Conservation (phyloP, 2,888 invertebrate species). For the Epinotia brunnichana region DNA sequence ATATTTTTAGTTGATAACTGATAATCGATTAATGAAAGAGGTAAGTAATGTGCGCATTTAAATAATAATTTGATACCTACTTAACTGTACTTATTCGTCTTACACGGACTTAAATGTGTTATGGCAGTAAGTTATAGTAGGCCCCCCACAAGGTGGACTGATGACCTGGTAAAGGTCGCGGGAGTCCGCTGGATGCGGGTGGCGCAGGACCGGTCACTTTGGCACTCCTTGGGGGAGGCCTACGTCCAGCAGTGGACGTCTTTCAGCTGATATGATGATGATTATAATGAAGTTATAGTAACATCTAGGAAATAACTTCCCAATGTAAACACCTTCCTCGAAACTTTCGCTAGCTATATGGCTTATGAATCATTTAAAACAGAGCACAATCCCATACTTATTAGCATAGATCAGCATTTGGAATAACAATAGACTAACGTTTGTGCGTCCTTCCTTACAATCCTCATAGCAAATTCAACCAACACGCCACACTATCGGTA, state of each 20-base stretch:
- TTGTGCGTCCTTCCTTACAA: background rate
- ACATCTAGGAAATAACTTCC: background rate
- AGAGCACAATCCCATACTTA: slow-evolving; percentile 11
- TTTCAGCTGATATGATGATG: too few species aligned
- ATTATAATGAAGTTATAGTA: background rate
- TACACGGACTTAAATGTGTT: background rate
- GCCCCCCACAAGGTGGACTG: too few species aligned
- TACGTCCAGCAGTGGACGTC: too few species aligned
- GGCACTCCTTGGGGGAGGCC: too few species aligned
- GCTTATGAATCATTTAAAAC: slow-evolving; percentile 29
- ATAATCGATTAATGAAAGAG: slow-evolving; percentile 18
- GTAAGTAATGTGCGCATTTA: background rate
- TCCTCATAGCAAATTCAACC: slow-evolving; percentile 24
- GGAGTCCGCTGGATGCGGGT: too few species aligned
- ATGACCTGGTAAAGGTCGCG: too few species aligned
- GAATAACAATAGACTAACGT: slow-evolving; percentile 32
- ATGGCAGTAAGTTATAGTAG: background rate
- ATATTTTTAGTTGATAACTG: background rate
- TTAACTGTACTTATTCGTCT: too few species aligned
- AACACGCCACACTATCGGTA: slow-evolving; percentile 14
- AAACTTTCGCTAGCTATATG: slow-evolving; percentile 19
- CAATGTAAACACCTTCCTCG: background rate
- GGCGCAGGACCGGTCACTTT: too few species aligned
- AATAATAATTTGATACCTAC: background rate
- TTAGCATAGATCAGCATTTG: slow-evolving; percentile 9